Conservation (phyloP, 92 coral and sea anemone genomes). For the Palythoa caribaeorum region DNA sequence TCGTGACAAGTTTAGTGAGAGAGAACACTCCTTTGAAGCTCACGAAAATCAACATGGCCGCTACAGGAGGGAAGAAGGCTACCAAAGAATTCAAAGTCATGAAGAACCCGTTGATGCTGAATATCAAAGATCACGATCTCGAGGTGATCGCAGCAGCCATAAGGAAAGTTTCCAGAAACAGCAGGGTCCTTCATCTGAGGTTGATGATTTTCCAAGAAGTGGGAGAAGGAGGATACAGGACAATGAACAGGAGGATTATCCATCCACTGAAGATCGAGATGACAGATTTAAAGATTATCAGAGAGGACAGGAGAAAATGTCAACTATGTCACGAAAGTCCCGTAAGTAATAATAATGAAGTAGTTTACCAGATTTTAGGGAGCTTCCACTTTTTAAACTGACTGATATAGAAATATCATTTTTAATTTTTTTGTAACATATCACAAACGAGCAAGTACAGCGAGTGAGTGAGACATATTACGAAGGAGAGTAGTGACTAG, state of each 20-base stretch:
- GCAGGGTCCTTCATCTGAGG: conserved; percentile 41
- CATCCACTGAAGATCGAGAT: conserved; percentile 66
- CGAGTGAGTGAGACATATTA: no score
- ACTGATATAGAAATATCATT: no score
- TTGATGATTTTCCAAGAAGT: conserved; percentile 56
- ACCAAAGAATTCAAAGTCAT: neutral
- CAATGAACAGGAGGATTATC: conserved; percentile 66
- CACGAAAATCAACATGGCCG: conserved; percentile 23
- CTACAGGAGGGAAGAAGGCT: conserved; percentile 20
- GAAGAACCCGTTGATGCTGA: conserved; percentile 28
- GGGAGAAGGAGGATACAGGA: conserved; percentile 72
- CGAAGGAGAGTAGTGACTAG: no score
- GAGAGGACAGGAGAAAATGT: conserved; percentile 52
- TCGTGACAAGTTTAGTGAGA: conserved; percentile 23
- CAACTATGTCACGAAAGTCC: neutral
- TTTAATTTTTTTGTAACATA: no score
- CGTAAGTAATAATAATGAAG: conserved; percentile 15
- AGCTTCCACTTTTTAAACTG: neutral
- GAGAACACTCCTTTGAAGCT: conserved; percentile 2
- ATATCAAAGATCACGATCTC: conserved; percentile 27
- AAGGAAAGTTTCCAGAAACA: conserved; percentile 49
- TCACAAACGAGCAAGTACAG: no score
- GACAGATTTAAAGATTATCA: conserved; percentile 66
- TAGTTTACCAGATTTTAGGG: neutral
- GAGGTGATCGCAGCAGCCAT: conserved; percentile 11